Evolutionary conservation across 2,888 invertebrate species (phyloP).

Genomic region (Pachycephus smyrnensis): DNA sequence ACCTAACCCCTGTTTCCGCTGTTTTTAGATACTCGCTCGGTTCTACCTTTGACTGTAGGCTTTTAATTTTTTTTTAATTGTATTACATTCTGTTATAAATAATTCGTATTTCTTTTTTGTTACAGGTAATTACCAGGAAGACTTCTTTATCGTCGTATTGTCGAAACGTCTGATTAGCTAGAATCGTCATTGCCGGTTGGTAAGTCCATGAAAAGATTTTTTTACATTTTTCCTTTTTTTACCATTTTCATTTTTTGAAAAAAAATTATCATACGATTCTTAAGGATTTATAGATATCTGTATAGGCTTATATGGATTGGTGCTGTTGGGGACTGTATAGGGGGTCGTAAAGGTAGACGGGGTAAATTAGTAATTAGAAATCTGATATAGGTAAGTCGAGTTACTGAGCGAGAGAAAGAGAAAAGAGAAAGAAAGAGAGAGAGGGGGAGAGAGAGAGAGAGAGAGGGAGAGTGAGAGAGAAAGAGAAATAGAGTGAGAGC

Average conservation of each 20-base stretch:
- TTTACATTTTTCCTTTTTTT: background rate
- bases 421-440: constrained; percentile 52
- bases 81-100: constrained; percentile 20
- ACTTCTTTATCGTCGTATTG: constrained; percentile 8
- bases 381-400: constrained; percentile 61
- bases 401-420: constrained; percentile 17
- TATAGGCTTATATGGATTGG: background rate
- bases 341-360: constrained; percentile 20
- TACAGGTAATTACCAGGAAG: background rate
- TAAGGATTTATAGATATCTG: background rate
- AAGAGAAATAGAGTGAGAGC: constrained; percentile 37
- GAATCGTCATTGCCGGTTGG: constrained; percentile 18
- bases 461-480: constrained; percentile 41
- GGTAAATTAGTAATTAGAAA: constrained; percentile 66
- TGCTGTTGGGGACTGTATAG: background rate
- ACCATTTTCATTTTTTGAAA: background rate
- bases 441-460: constrained; percentile 47
- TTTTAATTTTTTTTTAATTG: constrained; percentile 15
- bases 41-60: constrained; percentile 5
- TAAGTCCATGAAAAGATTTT: constrained; percentile 17
- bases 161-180: constrained; percentile 19
- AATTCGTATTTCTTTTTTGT: constrained; percentile 10
- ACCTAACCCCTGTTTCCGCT: constrained; percentile 43
- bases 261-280: background rate
- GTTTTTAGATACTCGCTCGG: constrained; percentile 32